Evolutionary conservation across 2,888 invertebrate species (phyloP), one percentile per base, ranked within the genome.

Genomic region (Caenorhabditis becei): DNA sequence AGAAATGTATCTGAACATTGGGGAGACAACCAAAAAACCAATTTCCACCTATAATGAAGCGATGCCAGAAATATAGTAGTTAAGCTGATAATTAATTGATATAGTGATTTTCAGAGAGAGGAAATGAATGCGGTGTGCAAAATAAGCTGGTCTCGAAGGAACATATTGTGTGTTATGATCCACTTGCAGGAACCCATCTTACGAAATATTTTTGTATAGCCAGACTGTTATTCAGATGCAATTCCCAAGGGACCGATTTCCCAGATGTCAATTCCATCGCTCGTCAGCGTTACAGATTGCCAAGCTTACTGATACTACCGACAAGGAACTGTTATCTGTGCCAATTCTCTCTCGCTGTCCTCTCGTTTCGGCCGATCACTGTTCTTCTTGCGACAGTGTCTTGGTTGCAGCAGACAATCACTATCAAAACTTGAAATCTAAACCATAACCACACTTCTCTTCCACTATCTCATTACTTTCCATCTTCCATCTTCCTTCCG

Each of bases 371-470:
- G 14, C 23, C 24, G 53, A 53, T 24, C 24, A 53, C 3, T 24
- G 53, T 53, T 23, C 26, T 53, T 4, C 2, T 11, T 23, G 14
- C 14, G 14, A 41, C 41, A 32, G 10, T 41, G 41, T 41, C 11
- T 41, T 41, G 41, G 14, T 61, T 71, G 47, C 20, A 44, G 44
- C 41, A 59, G 41, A 70, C 58, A 26, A 14, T 11, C 41, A 41
- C 7, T 41, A 51, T 70, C 71, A 54, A 62, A 71, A 71, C 44
- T 62, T 62, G 53, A 62, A 71, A 54, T 24, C 41, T n/a, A 71
- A 62, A 62, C 62, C 62, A 71, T 47, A 62, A 62, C 71, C 62
- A 63, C 62, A 71, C 32, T 71, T 56, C 20, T 35, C 14, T 35
- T 16, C 32, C 37, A 37, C 41, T 41, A n/a, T 28, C 28, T 14